These are phyloP conservation scores for Hemicrepidius hirtus DNA, from an alignment of 2,888 invertebrate species.

Conservation along the genomic window DNA sequence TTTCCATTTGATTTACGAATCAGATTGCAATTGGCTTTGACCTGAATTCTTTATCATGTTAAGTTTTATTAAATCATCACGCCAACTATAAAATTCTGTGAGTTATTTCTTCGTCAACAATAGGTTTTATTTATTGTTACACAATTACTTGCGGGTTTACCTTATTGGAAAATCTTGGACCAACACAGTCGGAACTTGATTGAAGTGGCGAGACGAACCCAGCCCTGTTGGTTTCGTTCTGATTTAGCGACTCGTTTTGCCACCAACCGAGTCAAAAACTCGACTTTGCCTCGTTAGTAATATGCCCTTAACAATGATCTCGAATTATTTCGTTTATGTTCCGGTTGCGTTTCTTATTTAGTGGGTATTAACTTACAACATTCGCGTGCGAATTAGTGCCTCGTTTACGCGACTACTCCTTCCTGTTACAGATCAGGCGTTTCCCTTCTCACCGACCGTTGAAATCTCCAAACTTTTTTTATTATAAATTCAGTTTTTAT, in stretches of 20 bases:
- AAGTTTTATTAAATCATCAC: slow-evolving; percentile 30
- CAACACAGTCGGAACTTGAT: slow-evolving; percentile 52
- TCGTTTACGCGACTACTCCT: neutral
- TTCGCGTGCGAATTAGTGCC: slow-evolving; percentile 18
- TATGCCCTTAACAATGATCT: slow-evolving; percentile 28
- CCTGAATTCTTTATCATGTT: slow-evolving; percentile 33
- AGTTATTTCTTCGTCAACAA: slow-evolving; percentile 17
- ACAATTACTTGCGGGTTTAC: slow-evolving; percentile 12
- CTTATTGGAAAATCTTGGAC: slow-evolving; percentile 48
- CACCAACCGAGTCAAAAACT: slow-evolving; percentile 52
- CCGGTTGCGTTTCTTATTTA: slow-evolving; percentile 22
- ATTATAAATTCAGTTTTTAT: neutral
- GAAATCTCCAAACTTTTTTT: slow-evolving; percentile 12
- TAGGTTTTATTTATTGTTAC: slow-evolving; percentile 10
- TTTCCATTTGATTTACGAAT: slow-evolving; percentile 40
- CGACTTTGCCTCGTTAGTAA: slow-evolving; percentile 46
- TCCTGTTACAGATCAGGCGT: slow-evolving; percentile 12
- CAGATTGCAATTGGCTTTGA: slow-evolving; percentile 30
- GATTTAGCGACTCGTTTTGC: slow-evolving; percentile 54
- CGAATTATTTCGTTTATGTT: slow-evolving; percentile 27
- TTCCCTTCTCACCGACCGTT: slow-evolving; percentile 19
- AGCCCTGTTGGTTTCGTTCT: slow-evolving; percentile 37
- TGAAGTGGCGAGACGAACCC: slow-evolving; percentile 52
- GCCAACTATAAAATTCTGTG: slow-evolving; percentile 9
- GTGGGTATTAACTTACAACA: slow-evolving; percentile 22